These are phyloP conservation scores for Epinephelus lanceolatus DNA, from an alignment of 2,113 vertebrate genomes.

Conservation along the genomic window DNA sequence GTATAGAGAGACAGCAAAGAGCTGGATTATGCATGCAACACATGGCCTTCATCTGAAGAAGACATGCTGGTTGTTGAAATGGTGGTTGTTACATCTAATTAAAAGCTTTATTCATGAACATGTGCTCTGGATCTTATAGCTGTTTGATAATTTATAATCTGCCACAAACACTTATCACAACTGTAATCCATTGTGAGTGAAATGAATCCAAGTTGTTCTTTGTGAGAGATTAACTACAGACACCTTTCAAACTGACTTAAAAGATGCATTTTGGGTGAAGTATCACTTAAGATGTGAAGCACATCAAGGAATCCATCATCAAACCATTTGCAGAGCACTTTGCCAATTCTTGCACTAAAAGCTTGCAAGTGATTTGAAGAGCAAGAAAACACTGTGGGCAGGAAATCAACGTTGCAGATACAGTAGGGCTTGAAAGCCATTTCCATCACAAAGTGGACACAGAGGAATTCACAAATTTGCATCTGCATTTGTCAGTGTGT, in stretches of 20 bases:
- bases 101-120: neutral
- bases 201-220: slow-evolving; percentile 9
- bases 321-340: slow-evolving; percentile 12
- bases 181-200: neutral
- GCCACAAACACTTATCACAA: neutral
- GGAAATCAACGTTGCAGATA: slow-evolving; percentile 17
- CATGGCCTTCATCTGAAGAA: neutral
- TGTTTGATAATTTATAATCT: neutral
- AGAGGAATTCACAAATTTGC: slow-evolving; percentile 6
- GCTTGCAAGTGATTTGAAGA: slow-evolving; percentile 20
- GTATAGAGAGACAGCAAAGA: too few relatives aligned
- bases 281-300: neutral
- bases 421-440: neutral
- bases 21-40: neutral
- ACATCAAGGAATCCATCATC: slow-evolving; percentile 22
- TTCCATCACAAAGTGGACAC: slow-evolving; percentile 30
- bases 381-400: slow-evolving; percentile 19
- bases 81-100: neutral
- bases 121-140: neutral
- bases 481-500: neutral
- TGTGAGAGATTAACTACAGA: neutral
- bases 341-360: slow-evolving; percentile 8
- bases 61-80: neutral
- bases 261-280: neutral
- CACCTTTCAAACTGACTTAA: slow-evolving; percentile 13